Percentiles rank a stretch among this genome's conserved stretches.
These are phyloP conservation scores for Tympanoctomys barrerae DNA, from an alignment of 2,797 vertebrate species.

Conservation along the genomic window DNA sequence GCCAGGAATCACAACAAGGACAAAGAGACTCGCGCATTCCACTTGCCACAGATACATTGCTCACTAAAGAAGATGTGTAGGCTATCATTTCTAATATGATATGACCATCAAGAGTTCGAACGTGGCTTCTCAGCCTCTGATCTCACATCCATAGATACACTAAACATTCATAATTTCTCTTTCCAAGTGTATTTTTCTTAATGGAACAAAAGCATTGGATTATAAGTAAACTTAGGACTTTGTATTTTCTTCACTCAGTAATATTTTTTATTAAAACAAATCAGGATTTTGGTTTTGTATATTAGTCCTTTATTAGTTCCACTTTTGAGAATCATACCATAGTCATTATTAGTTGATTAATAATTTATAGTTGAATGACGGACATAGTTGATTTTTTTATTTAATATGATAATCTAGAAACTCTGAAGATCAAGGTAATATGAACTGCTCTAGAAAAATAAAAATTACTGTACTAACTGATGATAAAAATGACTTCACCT, in stretches of 20 bases:
- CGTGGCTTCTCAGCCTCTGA: neutral
- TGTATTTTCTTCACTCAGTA: neutral
- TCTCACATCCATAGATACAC: neutral
- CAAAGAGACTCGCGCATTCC: neutral
- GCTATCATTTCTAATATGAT: neutral
- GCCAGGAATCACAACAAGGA: neutral
- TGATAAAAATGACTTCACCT: neutral
- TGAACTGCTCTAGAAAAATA: neutral
- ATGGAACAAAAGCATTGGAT: neutral
- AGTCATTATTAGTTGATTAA: neutral
- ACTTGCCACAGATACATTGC: neutral
- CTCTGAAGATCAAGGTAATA: neutral
- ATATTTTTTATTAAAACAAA: neutral
- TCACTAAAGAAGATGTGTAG: neutral
- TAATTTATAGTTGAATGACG: neutral
- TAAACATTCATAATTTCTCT: neutral
- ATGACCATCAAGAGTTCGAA: neutral
- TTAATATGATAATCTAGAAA: slow-evolving; percentile 8
- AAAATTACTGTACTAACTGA: neutral
- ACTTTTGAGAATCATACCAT: neutral
- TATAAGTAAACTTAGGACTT: neutral
- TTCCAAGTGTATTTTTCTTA: neutral
- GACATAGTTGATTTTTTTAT: too few relatives aligned
- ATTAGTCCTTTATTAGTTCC: neutral
- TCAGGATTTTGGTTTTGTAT: neutral